A percentile compares a stretch with the other conserved stretches of the same genome.
Evolutionary conservation across 2,888 invertebrate genomes (phyloP).

Genomic region (Nemotelus pantherinus): DNA sequence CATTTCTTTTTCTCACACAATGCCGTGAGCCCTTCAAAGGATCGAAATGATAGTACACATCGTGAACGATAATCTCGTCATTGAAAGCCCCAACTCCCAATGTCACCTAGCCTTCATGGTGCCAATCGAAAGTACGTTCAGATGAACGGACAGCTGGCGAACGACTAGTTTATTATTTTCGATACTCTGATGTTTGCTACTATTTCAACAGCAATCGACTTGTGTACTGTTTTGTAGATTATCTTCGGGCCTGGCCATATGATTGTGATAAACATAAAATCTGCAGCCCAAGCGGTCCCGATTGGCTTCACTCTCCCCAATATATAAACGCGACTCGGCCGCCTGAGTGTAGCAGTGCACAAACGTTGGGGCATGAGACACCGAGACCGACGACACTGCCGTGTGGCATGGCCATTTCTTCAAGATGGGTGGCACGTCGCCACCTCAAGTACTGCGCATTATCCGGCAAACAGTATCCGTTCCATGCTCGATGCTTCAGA

Average conservation of each 20-base stretch:
- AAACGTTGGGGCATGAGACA: constrained; percentile 15
- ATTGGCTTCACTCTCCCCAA: constrained; percentile 10
- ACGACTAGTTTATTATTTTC: constrained; percentile 43
- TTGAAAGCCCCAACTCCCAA: no score
- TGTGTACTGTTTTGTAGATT: no score
- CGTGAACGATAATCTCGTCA: no score
- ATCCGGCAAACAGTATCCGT: not conserved
- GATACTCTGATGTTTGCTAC: constrained; percentile 19
- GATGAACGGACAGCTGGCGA: constrained; percentile 45
- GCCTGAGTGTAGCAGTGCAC: constrained; percentile 10
- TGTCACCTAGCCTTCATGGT: constrained; percentile 24
- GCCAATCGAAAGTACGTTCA: constrained; percentile 31
- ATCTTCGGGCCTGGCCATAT: constrained; percentile 32
- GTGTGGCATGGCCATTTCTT: constrained; percentile 2
- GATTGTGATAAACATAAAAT: constrained; percentile 37
- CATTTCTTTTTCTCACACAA: no score
- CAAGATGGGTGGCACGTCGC: not conserved
- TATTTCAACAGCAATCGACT: constrained; percentile 25
- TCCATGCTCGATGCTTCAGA: not conserved
- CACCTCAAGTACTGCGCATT: constrained; percentile 9
- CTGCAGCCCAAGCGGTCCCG: not conserved
- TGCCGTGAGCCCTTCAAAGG: no score
- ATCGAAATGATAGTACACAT: no score
- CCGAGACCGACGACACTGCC: not conserved
- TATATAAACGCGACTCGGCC: constrained; percentile 3